These are phyloP conservation scores for Chrysaora quinquecirrha DNA, from an alignment of 30 jellyfish, hydroid and myxozoan species.

Conservation along the genomic window DNA sequence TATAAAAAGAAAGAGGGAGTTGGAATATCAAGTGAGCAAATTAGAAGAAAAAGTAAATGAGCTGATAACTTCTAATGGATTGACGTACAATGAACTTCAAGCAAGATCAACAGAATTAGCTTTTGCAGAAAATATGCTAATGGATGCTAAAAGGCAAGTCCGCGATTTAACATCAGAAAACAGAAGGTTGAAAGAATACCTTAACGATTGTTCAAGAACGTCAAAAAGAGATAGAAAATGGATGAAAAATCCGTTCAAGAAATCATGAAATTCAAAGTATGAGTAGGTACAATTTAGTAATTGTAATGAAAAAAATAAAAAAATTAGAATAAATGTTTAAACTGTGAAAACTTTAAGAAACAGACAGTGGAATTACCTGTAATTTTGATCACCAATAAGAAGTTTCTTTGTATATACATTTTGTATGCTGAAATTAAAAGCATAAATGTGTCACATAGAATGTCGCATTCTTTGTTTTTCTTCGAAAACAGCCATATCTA, in stretches of 20 bases:
- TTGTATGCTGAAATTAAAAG: conserved; percentile 71
- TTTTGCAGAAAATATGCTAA: background rate
- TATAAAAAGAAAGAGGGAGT: background rate
- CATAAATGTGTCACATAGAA: too few species aligned
- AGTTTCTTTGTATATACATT: conserved; percentile 96
- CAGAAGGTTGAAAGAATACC: conserved; percentile 30
- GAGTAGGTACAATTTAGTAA: background rate
- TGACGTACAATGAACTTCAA: background rate
- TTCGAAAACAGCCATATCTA: too few species aligned
- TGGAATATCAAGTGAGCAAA: background rate
- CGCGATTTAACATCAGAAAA: conserved; percentile 8
- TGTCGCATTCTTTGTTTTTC: too few species aligned
- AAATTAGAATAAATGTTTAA: too few species aligned
- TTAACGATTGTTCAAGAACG: conserved; percentile 5
- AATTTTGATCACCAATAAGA: conserved; percentile 84
- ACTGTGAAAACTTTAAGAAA: too few species aligned
- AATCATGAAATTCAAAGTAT: background rate
- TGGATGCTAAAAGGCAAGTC: background rate
- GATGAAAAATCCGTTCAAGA: conserved; percentile 53
- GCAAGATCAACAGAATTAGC: background rate
- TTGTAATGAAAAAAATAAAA: too few species aligned
- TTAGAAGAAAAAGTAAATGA: background rate
- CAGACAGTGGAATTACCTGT: conserved; percentile 55
- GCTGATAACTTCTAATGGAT: background rate
- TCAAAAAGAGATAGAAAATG: conserved; percentile 20